Conservation (phyloP, 2,797 vertebrate genomes). For the Monodelphis domestica region DNA sequence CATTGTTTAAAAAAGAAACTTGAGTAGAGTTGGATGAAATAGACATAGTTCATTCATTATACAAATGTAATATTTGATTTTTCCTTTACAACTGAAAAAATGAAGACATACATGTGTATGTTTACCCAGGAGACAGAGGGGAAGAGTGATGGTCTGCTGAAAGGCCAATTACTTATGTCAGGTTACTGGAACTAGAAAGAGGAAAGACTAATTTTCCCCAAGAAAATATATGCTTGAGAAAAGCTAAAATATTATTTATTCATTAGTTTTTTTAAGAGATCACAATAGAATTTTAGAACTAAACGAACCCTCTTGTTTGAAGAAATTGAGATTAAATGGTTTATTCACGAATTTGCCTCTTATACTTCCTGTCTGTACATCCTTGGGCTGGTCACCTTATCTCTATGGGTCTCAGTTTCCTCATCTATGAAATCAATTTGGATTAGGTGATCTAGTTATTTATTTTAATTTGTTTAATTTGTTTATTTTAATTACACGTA, state of each 20-base stretch:
- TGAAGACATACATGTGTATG: neutral
- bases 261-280: neutral
- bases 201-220: slow-evolving; percentile 15
- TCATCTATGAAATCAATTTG: too few relatives aligned
- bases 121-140: slow-evolving; percentile 1
- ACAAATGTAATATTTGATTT: slow-evolving; percentile 52
- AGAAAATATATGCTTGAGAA: slow-evolving; percentile 3
- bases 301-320: slow-evolving; percentile 9
- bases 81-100: slow-evolving; percentile 28
- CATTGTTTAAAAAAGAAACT: slow-evolving; percentile 32
- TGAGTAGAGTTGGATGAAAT: slow-evolving; percentile 36
- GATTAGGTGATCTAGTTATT: too few relatives aligned
- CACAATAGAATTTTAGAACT: slow-evolving; percentile 4
- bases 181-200: slow-evolving; percentile 28
- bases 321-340: slow-evolving; percentile 11
- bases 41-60: slow-evolving; percentile 39
- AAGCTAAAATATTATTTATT: slow-evolving; percentile 57
- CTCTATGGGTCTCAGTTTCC: slow-evolving; percentile 12
- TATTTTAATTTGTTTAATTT: too few relatives aligned
- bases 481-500: too few relatives aligned
- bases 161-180: neutral
- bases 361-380: neutral
- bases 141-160: slow-evolving; percentile 7
- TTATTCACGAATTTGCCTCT: neutral
- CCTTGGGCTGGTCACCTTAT: neutral